These are phyloP conservation scores for Hirudo medicinalis DNA, from an alignment of 1,140 invertebrate species.

Conservation along the genomic window DNA sequence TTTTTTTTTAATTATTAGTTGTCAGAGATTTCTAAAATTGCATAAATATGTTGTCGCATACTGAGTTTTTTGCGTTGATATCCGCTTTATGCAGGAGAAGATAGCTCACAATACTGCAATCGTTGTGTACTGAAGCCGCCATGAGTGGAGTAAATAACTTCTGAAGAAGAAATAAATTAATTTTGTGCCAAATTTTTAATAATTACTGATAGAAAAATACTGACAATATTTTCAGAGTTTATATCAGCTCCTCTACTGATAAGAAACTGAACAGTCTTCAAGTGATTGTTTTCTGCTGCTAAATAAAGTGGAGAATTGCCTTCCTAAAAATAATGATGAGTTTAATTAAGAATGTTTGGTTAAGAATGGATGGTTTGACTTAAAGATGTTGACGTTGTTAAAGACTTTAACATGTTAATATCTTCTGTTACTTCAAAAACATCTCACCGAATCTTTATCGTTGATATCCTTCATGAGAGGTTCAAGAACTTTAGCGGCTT, in stretches of 20 bases:
- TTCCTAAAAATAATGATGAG: slow-evolving; percentile 29
- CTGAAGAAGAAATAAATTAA: background rate
- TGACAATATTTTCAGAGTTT: slow-evolving; percentile 50
- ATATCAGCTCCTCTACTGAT: slow-evolving; percentile 95
- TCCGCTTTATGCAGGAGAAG: background rate
- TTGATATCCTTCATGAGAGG: slow-evolving; percentile 54
- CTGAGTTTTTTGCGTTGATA: slow-evolving; percentile 6
- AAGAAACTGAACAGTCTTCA: slow-evolving; percentile 76
- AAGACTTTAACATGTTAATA: no score
- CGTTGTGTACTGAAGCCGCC: background rate
- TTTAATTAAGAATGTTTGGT: background rate
- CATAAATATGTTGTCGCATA: background rate
- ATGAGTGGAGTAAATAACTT: background rate
- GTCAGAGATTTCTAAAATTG: background rate
- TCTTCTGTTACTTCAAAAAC: background rate
- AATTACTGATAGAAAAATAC: background rate
- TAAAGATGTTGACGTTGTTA: background rate
- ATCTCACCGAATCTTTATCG: slow-evolving; percentile 52
- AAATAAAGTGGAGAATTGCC: slow-evolving; percentile 85
- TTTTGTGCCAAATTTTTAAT: background rate
- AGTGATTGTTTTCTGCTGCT: slow-evolving; percentile 80
- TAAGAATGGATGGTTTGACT: background rate
- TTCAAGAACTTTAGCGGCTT: slow-evolving; percentile 56
- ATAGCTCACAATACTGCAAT: background rate
- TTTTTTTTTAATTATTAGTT: no score